phyloP scores from a whole-genome alignment of 2,888 invertebrate genomes.

The Epistrophe grossulariae region DNA sequence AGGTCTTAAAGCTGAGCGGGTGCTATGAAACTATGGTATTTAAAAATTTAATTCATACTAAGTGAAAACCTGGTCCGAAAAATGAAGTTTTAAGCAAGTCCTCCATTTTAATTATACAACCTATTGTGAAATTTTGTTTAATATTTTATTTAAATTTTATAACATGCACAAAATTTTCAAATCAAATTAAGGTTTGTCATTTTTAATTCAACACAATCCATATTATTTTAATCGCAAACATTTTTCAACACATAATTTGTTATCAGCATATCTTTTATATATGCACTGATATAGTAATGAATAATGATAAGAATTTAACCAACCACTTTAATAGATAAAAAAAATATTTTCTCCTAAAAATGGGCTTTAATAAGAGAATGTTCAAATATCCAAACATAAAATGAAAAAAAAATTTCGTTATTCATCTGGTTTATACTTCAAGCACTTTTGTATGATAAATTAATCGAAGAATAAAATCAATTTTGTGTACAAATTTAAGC shows the following conservation, averaged over 20 bases:
- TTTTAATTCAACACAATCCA: neutral
- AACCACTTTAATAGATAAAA: neutral
- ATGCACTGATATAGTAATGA: neutral
- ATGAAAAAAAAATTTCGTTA: neutral
- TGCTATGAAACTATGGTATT: no score
- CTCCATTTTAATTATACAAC: no score
- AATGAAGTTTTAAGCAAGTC: no score
- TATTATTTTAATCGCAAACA: neutral
- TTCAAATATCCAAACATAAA: neutral
- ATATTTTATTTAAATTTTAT: no score
- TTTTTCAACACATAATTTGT: neutral
- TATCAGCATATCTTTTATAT: conserved; percentile 3
- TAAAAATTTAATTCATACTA: no score
- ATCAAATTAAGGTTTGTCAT: no score
- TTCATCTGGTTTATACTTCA: neutral
- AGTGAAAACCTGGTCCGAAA: no score
- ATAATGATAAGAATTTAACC: neutral
- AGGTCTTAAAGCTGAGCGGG: no score
- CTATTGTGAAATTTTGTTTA: no score
- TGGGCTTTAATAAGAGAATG: neutral
- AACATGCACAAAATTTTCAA: no score
- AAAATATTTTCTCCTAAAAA: neutral
- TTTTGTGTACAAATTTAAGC: no score
- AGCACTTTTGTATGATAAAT: neutral
- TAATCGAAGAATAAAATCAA: no score